A percentile compares a stretch with the other conserved stretches of the same genome.
These are phyloP conservation scores for Cybosia mesomella DNA, from an alignment of 2,888 invertebrate species.

Conservation along the genomic window DNA sequence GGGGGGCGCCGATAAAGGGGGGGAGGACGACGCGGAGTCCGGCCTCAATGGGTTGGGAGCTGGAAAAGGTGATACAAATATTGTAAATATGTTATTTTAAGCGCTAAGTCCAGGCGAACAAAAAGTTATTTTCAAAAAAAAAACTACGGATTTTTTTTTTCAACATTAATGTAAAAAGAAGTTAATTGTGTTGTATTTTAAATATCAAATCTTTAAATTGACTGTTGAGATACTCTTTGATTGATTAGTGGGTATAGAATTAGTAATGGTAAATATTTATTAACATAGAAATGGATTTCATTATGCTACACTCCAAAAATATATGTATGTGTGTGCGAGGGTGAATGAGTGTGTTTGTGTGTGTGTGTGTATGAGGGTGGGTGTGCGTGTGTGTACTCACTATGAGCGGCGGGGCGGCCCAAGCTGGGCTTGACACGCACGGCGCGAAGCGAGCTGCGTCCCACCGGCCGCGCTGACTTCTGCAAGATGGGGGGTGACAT, in stretches of 20 bases:
- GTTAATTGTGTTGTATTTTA: too few species aligned
- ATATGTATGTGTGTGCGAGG: too few species aligned
- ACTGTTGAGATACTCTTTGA: too few species aligned
- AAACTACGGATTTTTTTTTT: too few species aligned
- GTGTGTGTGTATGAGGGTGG: not conserved
- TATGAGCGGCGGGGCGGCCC: constrained; percentile 54
- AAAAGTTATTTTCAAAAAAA: too few species aligned
- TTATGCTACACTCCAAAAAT: too few species aligned
- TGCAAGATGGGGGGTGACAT: not conserved
- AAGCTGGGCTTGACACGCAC: constrained; percentile 88
- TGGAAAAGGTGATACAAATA: constrained; percentile 29
- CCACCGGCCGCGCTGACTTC: constrained; percentile 37
- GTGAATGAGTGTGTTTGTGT: not conserved
- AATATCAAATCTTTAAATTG: too few species aligned
- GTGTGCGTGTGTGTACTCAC: constrained; percentile 42
- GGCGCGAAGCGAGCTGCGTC: constrained; percentile 83
- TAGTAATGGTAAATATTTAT: too few species aligned
- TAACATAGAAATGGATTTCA: too few species aligned
- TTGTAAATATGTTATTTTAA: not conserved
- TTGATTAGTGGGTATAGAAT: too few species aligned
- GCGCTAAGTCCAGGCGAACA: not conserved
- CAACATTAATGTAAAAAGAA: too few species aligned
- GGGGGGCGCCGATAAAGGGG: constrained; percentile 35
- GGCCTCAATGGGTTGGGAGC: constrained; percentile 57
- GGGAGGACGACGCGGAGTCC: constrained; percentile 55